Conservation (phyloP, 2,113 vertebrate species). For the Gavia stellata region DNA sequence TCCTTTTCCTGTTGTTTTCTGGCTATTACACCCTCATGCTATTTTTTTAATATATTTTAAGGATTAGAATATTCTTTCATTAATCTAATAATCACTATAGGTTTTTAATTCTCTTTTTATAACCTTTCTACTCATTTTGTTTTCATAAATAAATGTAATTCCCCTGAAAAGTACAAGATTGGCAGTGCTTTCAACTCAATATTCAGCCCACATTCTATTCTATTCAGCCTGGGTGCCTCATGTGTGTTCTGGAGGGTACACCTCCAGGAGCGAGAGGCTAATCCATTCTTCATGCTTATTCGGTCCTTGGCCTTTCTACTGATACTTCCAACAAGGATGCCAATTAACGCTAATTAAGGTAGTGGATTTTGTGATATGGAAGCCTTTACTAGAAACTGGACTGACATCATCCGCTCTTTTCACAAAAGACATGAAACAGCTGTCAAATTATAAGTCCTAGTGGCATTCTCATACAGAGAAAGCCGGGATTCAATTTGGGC, state of each 20-base stretch:
- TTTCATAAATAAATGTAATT: neutral
- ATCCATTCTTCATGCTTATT: neutral
- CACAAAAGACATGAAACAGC: neutral
- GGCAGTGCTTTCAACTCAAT: neutral
- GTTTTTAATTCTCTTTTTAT: neutral
- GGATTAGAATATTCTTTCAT: neutral
- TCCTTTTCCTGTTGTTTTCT: neutral
- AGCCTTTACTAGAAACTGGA: neutral
- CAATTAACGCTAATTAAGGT: conserved; percentile 31
- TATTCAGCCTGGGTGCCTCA: neutral
- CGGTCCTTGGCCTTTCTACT: neutral
- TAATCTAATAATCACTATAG: neutral
- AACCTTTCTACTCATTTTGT: neutral
- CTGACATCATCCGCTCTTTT: neutral
- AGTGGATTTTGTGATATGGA: neutral
- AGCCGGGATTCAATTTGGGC: neutral
- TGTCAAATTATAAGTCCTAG: neutral
- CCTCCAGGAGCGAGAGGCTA: neutral
- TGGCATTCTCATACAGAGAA: neutral
- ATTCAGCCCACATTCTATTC: neutral
- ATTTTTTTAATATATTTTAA: neutral
- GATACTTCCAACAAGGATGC: neutral
- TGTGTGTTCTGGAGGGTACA: neutral
- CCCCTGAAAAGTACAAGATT: neutral
- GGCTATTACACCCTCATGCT: neutral